These are phyloP conservation scores for Nymphicus hollandicus DNA, from an alignment of 2,113 vertebrate genomes.

Conservation along the genomic window DNA sequence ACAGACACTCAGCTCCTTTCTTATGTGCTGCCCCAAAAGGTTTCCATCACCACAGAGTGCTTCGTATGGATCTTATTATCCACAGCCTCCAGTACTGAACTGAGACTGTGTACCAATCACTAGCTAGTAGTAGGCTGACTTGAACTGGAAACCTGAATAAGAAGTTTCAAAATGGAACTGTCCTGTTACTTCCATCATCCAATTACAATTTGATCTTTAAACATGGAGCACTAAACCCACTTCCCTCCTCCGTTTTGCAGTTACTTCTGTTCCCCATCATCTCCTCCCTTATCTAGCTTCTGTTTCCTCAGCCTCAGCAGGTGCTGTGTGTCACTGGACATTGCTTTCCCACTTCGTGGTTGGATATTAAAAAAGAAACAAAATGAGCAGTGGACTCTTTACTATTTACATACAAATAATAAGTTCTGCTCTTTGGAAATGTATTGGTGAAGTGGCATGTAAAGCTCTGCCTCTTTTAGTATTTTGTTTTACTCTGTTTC, in stretches of 20 bases:
- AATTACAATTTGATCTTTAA: background rate
- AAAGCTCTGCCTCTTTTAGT: background rate
- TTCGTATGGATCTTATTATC: background rate
- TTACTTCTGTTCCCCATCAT: background rate
- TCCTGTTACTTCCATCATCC: background rate
- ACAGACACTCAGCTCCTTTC: background rate
- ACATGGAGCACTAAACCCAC: background rate
- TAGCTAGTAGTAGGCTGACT: background rate
- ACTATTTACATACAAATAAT: background rate
- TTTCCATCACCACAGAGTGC: background rate
- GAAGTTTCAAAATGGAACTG: background rate
- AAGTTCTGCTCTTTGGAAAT: background rate
- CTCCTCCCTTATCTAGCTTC: background rate
- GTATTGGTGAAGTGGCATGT: background rate
- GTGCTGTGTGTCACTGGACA: background rate
- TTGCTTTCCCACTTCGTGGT: accelerated
- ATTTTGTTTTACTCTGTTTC: background rate
- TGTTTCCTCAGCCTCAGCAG: background rate
- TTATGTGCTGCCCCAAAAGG: background rate
- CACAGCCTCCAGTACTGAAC: background rate
- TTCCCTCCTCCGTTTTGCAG: background rate
- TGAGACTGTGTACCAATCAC: background rate
- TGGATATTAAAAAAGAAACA: background rate
- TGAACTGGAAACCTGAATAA: background rate
- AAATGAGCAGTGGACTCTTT: background rate